Evolutionary conservation across 2,797 vertebrate genomes (phyloP), one percentile per base, ranked within the genome.

Genomic region (Aythya fuligula): DNA sequence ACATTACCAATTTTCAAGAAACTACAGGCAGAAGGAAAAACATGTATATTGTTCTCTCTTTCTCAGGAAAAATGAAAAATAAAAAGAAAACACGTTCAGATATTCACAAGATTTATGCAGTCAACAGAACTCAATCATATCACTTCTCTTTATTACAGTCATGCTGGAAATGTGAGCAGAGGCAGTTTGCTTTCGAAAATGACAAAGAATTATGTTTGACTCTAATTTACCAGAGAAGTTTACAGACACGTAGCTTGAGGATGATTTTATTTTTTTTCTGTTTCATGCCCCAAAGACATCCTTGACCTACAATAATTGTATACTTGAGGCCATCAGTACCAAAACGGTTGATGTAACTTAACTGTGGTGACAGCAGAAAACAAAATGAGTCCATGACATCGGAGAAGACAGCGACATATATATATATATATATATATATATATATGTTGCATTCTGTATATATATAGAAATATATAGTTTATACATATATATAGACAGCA

Each of bases 171-270:
- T 6, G 22, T 39, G 49, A 64, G 13, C 5, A 45, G 13, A 34
- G 11, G 7, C 4, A 86, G 30, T 47, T 56, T 53, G 6, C 17
- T n/a, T 27, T 36, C 4, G 36, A 41, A 74, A 86, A 38, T 5
- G 5, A 7, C 32, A 5, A 34, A 71, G 11, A 69, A 17, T 19
- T 19, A 18, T 3, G 2, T 39, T 39, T 3, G 30, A 20, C 3
- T 38, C 41, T 32, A 38, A 65, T 61, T 72, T 61, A 53, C 34
- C 19, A 30, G 5, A 64, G 20, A 34, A 81, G 4, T 38, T 78
- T 58, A 41, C 6, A 78, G 51, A 64, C 1, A 2, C 0, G 0
- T 15, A 20, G 4, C 8, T 3, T n/a, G 2, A 11, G 13, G 7
- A 56, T 49, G 43, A 12, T 47, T 47, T 47, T 22, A 14, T 2